These are phyloP conservation scores for Mesopsocus fuscifrons DNA, from an alignment of 2,888 invertebrate species.

Conservation along the genomic window DNA sequence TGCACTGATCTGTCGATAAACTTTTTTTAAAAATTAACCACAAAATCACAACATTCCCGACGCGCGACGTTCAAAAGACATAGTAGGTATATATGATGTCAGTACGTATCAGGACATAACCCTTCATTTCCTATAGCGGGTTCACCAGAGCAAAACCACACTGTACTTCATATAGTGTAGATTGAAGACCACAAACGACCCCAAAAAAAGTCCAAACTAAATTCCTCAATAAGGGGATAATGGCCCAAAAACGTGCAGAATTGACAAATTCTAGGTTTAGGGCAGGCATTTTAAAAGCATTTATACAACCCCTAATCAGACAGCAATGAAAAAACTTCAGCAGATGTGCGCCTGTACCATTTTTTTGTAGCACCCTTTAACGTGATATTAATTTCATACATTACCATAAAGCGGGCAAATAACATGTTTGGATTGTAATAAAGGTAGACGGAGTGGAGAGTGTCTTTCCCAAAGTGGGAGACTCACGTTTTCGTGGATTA, in stretches of 20 bases:
- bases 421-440: conserved; percentile 5
- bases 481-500: conserved; percentile 9
- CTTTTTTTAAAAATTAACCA: too few species aligned
- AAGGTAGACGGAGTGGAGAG: background rate
- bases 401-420: conserved; percentile 7
- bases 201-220: too few species aligned
- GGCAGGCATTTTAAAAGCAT: background rate
- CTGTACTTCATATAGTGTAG: too few species aligned
- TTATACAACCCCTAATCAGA: background rate
- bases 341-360: background rate
- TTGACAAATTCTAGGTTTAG: background rate
- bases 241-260: background rate
- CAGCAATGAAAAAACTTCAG: background rate
- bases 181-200: too few species aligned
- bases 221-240: too few species aligned
- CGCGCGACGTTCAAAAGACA: too few species aligned
- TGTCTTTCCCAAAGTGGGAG: conserved; percentile 4
- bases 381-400: background rate
- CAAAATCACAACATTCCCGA: too few species aligned
- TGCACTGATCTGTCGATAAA: too few species aligned
- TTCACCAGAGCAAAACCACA: too few species aligned
- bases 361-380: background rate
- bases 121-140: too few species aligned
- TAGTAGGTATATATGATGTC: too few species aligned
- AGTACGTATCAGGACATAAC: too few species aligned